Conservation (phyloP, 2,888 invertebrate genomes). For the Tetragnatha montana region DNA sequence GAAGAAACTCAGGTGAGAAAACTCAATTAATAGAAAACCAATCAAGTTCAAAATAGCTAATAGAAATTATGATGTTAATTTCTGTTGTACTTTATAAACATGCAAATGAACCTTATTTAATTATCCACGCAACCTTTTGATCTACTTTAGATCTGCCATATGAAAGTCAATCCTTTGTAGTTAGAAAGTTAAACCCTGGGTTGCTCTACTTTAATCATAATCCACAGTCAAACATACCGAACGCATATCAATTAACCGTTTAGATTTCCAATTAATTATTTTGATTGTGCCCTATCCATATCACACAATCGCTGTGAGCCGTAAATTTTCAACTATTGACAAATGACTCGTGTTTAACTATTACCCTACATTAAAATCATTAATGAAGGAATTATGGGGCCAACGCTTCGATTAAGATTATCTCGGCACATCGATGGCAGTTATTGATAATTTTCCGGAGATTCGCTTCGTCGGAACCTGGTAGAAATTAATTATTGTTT, state of each 20-base stretch:
- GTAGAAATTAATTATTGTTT: neutral
- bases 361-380: neutral
- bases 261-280: neutral
- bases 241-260: neutral
- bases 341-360: neutral
- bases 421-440: neutral
- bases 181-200: no score
- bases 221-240: neutral
- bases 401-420: neutral
- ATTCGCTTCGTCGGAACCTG: neutral
- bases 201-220: neutral
- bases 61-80: no score
- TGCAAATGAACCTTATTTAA: no score
- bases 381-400: neutral
- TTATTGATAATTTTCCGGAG: neutral
- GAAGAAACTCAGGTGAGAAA: no score
- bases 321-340: neutral
- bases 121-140: no score
- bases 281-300: neutral
- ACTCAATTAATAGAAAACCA: no score
- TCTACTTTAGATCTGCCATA: no score
- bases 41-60: no score
- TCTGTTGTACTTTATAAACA: no score
- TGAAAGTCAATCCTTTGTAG: no score
- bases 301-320: neutral